These are phyloP conservation scores for Limnephilus rhombicus DNA, from an alignment of 2,888 invertebrate species.

Conservation along the genomic window DNA sequence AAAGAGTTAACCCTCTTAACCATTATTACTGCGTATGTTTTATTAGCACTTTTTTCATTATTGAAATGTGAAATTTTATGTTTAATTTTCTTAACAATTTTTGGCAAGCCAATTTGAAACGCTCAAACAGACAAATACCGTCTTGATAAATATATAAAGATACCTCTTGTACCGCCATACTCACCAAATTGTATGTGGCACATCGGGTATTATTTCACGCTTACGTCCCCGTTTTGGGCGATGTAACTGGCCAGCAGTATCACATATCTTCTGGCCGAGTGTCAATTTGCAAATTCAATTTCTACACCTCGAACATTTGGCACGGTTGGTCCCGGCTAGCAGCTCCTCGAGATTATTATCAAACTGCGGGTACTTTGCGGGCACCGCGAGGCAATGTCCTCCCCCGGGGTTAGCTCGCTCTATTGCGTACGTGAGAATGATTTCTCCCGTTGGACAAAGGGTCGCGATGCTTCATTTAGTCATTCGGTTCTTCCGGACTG, in stretches of 20 bases:
- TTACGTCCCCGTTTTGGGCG: conserved; percentile 45
- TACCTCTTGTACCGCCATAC: conserved; percentile 29
- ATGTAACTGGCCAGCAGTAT: conserved; percentile 45
- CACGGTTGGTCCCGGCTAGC: conserved; percentile 21
- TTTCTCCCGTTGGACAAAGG: neutral
- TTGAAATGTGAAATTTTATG: neutral
- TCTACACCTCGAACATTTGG: conserved; percentile 55
- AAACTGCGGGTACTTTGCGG: neutral
- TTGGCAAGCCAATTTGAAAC: conserved; percentile 3
- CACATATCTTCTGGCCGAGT: conserved; percentile 52
- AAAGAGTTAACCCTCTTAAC: neutral
- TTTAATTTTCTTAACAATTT: neutral
- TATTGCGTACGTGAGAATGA: neutral
- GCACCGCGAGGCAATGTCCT: neutral
- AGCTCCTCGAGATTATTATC: conserved; percentile 1
- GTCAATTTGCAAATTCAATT: conserved; percentile 60
- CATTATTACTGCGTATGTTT: neutral
- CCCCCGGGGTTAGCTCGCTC: neutral
- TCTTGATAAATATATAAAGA: conserved; percentile 39
- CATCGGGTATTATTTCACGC: conserved; percentile 63
- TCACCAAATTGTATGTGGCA: conserved; percentile 58
- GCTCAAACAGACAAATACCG: conserved; percentile 12
- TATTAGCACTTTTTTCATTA: neutral
- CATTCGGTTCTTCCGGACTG: neutral
- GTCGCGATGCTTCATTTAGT: neutral